Percentiles rank a stretch among this genome's conserved stretches.
Conservation (phyloP, 2,113 vertebrate species). For the Pogona vitticeps region DNA sequence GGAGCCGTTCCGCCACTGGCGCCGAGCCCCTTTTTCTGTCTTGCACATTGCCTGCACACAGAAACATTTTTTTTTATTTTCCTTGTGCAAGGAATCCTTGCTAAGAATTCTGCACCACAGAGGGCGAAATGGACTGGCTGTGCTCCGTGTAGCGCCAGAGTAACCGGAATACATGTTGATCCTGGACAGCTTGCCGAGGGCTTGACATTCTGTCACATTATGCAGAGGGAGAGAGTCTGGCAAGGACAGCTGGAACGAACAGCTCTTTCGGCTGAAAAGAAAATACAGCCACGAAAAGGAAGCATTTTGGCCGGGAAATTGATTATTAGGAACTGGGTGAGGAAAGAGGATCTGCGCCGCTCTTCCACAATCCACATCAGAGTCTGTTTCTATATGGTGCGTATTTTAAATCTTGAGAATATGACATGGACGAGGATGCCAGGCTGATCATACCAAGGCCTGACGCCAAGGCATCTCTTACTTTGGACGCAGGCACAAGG, state of each 20-base stretch:
- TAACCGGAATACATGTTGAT: slow-evolving; percentile 37
- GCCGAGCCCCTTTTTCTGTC: slow-evolving; percentile 23
- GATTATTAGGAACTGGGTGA: slow-evolving; percentile 9
- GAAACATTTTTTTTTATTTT: no score
- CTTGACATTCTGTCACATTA: slow-evolving; percentile 57
- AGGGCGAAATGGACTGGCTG: slow-evolving; percentile 32
- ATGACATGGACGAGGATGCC: background rate
- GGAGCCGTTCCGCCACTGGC: slow-evolving; percentile 44
- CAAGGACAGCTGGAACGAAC: slow-evolving; percentile 45
- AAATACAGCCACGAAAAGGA: slow-evolving; percentile 59
- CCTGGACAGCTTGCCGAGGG: slow-evolving; percentile 44
- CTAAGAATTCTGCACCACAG: slow-evolving; percentile 19
- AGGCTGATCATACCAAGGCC: background rate
- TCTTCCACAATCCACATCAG: slow-evolving; percentile 54
- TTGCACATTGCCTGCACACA: slow-evolving; percentile 3
- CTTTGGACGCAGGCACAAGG: background rate
- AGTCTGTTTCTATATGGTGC: slow-evolving; percentile 55
- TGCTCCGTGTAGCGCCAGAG: background rate
- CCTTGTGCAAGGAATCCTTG: slow-evolving; percentile 33
- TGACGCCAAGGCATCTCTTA: background rate
- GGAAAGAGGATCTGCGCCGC: background rate
- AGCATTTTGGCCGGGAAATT: slow-evolving; percentile 67
- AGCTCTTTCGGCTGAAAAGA: slow-evolving; percentile 41
- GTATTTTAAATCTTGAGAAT: slow-evolving; percentile 55
- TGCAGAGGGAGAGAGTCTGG: slow-evolving; percentile 49